Evolutionary conservation across 2,113 vertebrate species (phyloP).

Genomic region (Saimiri boliviensis): DNA sequence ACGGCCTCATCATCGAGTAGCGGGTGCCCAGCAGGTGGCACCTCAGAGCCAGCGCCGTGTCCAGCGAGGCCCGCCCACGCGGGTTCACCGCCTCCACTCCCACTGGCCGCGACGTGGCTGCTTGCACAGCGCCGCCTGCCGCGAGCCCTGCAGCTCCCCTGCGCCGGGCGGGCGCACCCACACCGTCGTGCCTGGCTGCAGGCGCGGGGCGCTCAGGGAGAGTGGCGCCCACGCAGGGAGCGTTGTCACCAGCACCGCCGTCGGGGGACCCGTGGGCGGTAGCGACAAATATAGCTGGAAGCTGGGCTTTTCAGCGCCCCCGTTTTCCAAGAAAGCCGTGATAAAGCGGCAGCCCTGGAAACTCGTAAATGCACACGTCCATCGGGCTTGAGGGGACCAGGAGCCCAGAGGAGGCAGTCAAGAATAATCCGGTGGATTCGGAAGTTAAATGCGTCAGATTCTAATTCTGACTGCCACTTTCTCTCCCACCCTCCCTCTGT

Average conservation of each 20-base stretch:
- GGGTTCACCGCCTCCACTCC: constrained; percentile 72
- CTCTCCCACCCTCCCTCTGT: background rate
- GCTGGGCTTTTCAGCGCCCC: background rate
- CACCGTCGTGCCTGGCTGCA: constrained; percentile 56
- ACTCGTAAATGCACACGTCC: background rate
- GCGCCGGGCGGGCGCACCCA: constrained; percentile 65
- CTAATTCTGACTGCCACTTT: background rate
- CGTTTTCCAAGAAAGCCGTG: constrained; percentile 67
- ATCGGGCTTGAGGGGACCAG: background rate
- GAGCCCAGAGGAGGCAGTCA: background rate
- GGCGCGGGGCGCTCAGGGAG: constrained; percentile 67
- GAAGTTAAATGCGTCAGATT: background rate
- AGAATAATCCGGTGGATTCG: background rate
- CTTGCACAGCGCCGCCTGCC: constrained; percentile 73
- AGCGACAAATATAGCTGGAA: background rate
- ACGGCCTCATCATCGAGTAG: constrained; percentile 79
- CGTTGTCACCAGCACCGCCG: constrained; percentile 74
- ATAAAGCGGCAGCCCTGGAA: constrained; percentile 46
- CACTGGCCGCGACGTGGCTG: constrained; percentile 74
- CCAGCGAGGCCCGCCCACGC: constrained; percentile 71
- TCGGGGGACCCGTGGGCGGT: background rate
- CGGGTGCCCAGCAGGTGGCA: constrained; percentile 80
- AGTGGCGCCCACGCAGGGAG: constrained; percentile 34
- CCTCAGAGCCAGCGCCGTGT: constrained; percentile 78
- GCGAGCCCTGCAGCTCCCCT: constrained; percentile 70